Percentiles rank a stretch among this genome's conserved stretches.
Conservation (phyloP, 2,797 vertebrate species). For the Euthynnus affinis region DNA sequence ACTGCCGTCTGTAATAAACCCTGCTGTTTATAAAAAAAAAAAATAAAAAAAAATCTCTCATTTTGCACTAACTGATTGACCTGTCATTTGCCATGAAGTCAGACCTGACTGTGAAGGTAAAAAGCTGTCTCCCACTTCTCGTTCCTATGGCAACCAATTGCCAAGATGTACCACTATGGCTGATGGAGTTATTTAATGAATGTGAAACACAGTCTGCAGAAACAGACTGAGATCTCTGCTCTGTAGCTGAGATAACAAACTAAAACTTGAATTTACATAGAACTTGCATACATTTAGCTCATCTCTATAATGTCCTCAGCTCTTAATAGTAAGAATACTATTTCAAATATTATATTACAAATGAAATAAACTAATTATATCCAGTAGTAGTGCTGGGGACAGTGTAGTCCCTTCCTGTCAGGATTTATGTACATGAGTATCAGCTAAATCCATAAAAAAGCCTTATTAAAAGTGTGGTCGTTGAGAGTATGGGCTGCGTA, state of each 20-base stretch:
- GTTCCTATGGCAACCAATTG: conserved; percentile 73
- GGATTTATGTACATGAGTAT: conserved; percentile 51
- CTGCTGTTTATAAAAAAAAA: conserved; percentile 75
- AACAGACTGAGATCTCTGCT: conserved; percentile 47
- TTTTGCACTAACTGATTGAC: conserved; percentile 86
- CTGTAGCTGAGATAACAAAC: conserved; percentile 34
- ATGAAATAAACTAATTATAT: neutral
- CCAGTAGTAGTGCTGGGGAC: neutral
- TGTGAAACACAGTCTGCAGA: conserved; percentile 61
- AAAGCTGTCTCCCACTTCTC: conserved; percentile 62
- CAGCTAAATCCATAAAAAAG: conserved; percentile 58
- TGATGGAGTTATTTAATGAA: conserved; percentile 71
- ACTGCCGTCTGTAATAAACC: conserved; percentile 70
- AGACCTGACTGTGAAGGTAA: conserved; percentile 75
- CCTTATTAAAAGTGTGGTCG: conserved; percentile 64
- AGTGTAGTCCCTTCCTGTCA: conserved; percentile 32
- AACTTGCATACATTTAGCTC: no score
- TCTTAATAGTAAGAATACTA: no score
- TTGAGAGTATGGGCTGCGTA: conserved; percentile 50
- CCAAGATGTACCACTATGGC: conserved; percentile 58
- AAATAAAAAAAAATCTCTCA: conserved; percentile 81
- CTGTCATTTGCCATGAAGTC: conserved; percentile 84
- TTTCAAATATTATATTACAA: no score
- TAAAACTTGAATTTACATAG: neutral
- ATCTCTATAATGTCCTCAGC: no score